phyloP scores from a whole-genome alignment of 2,113 vertebrate species.

The Geococcyx californianus region DNA sequence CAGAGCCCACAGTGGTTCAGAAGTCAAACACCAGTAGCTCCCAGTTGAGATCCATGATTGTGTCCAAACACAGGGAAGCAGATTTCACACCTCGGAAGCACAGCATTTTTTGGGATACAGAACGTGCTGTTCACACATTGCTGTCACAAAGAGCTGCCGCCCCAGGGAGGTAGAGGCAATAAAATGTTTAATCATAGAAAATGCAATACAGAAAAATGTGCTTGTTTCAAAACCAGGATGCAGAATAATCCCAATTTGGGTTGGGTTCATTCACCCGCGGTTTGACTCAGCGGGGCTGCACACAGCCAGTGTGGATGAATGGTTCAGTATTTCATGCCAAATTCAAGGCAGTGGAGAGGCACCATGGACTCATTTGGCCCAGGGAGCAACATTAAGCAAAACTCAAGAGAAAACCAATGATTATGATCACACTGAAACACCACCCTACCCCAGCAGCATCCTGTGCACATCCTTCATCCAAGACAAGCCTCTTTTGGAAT shows the following conservation, averaged over 20 bases:
- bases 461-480: background rate
- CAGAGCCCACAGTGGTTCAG: background rate
- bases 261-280: background rate
- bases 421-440: background rate
- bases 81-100: background rate
- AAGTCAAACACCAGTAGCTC: background rate
- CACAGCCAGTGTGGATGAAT: background rate
- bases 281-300: background rate
- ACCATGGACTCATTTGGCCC: background rate
- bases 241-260: background rate
- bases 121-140: background rate
- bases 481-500: background rate
- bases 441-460: background rate
- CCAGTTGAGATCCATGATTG: background rate
- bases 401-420: background rate
- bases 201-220: background rate
- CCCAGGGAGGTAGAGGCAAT: background rate
- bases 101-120: background rate
- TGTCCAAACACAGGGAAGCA: background rate
- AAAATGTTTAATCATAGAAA: background rate
- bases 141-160: background rate
- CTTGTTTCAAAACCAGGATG: background rate
- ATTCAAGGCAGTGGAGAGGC: background rate
- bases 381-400: background rate
- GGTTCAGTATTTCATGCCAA: background rate